Base-by-base conservation (phyloP, 2,888 invertebrate species). In the Mamestra brassicae region DNA sequence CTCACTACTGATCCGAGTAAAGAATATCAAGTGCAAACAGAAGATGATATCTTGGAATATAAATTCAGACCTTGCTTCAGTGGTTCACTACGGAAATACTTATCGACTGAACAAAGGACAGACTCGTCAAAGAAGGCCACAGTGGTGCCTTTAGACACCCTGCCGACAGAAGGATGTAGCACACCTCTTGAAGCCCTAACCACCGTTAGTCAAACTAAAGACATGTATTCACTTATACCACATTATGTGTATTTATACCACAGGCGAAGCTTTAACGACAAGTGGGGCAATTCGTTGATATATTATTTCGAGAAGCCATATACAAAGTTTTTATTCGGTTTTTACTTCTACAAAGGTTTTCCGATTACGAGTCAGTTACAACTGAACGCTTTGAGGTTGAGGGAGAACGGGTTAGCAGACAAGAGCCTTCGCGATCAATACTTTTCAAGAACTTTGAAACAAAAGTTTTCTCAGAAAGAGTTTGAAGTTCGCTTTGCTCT, bases 61-160 rank as follows among this genome's bases (percentile, higher is more conserved):
- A 76, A 90, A 3, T 73, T 93, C 17, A 83, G 89, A 34, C 90
- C 94, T 2, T 95, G 95, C 58, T 71, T 94, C 3, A 90, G 92
- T 83, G 1, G n/a, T 0, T 83, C 83, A 1, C 79, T 94, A 45
- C 68, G 70, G n/a, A 71, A 68, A 3, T 84, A 81, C 34, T 74
- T 87, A 17, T 57, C 34, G 7, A 73, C 76, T 26, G 86, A 85
- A 45, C 61, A 58, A 1, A 64, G 66, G 15, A n/a, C 34, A 34
- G 58, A 50, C 4, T 13, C n/a, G 1, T 4, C 8, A 26, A 64
- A 7, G 3, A 71, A 61, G 10, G 42, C 10, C 36, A 13, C 36
- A 13, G 42, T 54, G 15, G 42, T 57, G 11, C 26, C 61, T n/a
- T 17, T 62, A 42, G 6, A 11, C 0, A 52, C 26, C 15, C 52